Evolutionary conservation across 2,797 vertebrate genomes (phyloP).

Genomic region (Acomys russatus): DNA sequence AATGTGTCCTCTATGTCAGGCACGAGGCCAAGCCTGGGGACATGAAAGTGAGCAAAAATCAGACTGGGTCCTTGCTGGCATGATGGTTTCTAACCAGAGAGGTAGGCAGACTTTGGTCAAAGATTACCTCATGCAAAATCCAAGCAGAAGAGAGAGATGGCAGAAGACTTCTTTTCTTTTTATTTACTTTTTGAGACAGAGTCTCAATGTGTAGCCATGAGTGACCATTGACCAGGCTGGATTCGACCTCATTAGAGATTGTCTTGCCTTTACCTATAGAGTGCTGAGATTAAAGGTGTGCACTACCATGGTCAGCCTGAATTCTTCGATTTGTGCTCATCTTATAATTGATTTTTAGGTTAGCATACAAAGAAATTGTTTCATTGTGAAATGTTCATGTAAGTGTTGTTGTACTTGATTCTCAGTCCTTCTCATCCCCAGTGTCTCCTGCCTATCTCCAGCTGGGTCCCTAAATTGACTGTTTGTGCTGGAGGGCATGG

Average conservation of each 20-base stretch:
- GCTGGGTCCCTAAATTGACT: background rate
- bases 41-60: conserved; percentile 33
- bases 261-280: background rate
- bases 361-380: background rate
- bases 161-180: background rate
- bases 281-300: background rate
- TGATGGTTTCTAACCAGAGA: background rate
- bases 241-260: background rate
- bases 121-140: background rate
- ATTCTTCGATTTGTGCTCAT: background rate
- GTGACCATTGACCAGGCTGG: background rate
- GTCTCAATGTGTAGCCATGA: background rate
- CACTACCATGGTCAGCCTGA: background rate
- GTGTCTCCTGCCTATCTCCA: background rate
- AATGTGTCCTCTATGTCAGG: background rate
- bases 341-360: background rate
- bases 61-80: background rate
- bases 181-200: background rate
- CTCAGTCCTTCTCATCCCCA: background rate
- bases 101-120: conserved; percentile 9
- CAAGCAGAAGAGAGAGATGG: background rate
- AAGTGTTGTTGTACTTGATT: background rate
- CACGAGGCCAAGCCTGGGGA: background rate
- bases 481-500: background rate
- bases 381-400: background rate